phyloP scores from a whole-genome alignment of 1,140 invertebrate genomes.

The Vanessa atalanta region DNA sequence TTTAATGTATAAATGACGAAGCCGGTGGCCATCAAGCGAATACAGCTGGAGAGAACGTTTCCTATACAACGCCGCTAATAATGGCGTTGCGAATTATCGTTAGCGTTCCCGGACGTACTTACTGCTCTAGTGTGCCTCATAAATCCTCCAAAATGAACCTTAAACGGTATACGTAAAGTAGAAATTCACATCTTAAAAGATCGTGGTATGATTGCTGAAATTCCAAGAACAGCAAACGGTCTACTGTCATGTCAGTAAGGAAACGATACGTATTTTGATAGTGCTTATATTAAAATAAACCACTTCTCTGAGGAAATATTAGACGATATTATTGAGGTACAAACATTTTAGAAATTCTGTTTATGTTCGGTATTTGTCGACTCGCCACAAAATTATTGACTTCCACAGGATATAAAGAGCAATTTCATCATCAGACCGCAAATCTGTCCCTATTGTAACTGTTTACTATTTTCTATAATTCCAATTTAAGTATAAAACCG shows the following conservation, averaged over 20 bases:
- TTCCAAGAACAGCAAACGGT: conserved; percentile 41
- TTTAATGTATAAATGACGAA: conserved; percentile 43
- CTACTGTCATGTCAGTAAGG: conserved; percentile 42
- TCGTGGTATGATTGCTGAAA: conserved; percentile 37
- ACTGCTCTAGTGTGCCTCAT: conserved; percentile 23
- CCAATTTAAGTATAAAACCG: conserved; percentile 32
- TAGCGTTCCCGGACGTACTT: conserved; percentile 44
- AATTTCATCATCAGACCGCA: conserved; percentile 31
- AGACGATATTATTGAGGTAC: not conserved
- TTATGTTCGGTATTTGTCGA: not conserved
- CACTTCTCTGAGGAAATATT: conserved; percentile 13
- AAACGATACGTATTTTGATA: conserved; percentile 38
- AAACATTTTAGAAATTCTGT: conserved; percentile 10
- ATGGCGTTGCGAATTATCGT: conserved; percentile 64
- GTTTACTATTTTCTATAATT: conserved; percentile 27
- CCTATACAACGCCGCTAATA: conserved; percentile 60
- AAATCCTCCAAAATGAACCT: conserved; percentile 35
- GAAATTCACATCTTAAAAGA: conserved; percentile 11
- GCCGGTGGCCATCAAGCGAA: conserved; percentile 44
- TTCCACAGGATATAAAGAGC: conserved; percentile 15
- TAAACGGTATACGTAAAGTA: conserved; percentile 26
- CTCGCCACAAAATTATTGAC: conserved; percentile 26
- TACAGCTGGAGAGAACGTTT: conserved; percentile 53
- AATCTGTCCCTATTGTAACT: conserved; percentile 39
- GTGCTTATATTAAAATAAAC: conserved; percentile 39